Conservation (phyloP, 2,113 vertebrate species). For the Platysteira castanea region DNA sequence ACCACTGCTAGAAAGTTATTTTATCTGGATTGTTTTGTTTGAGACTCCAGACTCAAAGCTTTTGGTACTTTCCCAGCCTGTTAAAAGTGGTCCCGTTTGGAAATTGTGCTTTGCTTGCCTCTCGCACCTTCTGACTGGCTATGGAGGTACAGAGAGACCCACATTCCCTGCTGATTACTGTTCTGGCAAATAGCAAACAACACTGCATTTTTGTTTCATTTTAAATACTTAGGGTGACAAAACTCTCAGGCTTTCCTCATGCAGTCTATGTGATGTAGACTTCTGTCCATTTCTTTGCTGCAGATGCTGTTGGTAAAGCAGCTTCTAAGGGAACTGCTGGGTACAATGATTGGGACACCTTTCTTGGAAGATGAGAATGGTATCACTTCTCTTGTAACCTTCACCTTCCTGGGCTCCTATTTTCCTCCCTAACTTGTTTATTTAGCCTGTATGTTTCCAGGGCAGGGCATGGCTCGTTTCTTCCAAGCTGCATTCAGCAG, state of each 20-base stretch:
- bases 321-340: not conserved
- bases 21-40: not conserved
- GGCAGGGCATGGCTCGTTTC: not conserved
- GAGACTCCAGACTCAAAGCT: not conserved
- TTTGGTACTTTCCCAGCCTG: not conserved
- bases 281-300: not conserved
- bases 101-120: not conserved
- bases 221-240: not conserved
- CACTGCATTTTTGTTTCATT: not conserved
- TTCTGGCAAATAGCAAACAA: not conserved
- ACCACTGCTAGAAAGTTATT: not conserved
- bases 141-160: not conserved
- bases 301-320: not conserved
- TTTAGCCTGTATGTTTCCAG: not conserved
- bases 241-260: not conserved
- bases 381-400: not conserved
- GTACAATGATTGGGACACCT: not conserved
- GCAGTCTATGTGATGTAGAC: not conserved
- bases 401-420: not conserved
- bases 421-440: not conserved
- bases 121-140: not conserved
- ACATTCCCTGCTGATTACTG: not conserved
- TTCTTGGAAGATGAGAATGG: fast-evolving
- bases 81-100: not conserved
- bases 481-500: not conserved